A percentile compares a stretch with the other conserved stretches of the same genome.
These are phyloP conservation scores for Delphinapterus leucas DNA, from an alignment of 2,113 vertebrate genomes.

Conservation along the genomic window DNA sequence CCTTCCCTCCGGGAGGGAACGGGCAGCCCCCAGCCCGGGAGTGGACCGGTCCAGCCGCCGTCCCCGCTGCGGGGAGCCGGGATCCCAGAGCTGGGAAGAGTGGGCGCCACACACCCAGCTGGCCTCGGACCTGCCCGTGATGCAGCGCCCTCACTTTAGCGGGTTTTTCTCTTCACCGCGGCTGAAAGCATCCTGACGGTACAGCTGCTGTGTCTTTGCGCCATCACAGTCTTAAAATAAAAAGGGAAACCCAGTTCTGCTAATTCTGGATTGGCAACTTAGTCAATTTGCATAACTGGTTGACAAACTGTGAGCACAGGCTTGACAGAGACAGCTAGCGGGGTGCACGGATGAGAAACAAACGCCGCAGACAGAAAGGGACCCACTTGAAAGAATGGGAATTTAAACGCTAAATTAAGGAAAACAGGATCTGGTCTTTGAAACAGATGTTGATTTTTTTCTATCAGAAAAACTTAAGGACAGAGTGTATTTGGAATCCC, in stretches of 20 bases:
- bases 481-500: background rate
- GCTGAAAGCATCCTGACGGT: background rate
- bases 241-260: background rate
- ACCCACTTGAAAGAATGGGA: fast-evolving
- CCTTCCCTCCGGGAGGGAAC: background rate
- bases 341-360: background rate
- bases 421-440: background rate
- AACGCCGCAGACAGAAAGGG: background rate
- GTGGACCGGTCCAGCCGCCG: fast-evolving
- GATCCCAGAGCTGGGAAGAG: background rate
- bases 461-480: background rate
- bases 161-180: background rate
- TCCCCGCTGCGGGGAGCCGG: fast-evolving
- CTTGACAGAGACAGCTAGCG: background rate
- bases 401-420: background rate
- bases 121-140: background rate
- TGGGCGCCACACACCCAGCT: background rate
- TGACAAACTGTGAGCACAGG: background rate
- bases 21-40: background rate
- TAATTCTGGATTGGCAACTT: background rate
- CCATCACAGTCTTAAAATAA: background rate
- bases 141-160: background rate
- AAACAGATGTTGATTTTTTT: background rate
- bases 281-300: background rate
- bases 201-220: background rate